Evolutionary conservation across 2,113 vertebrate genomes (phyloP), one percentile per base, ranked within the genome.

Genomic region (Glaucidium brasilianum): DNA sequence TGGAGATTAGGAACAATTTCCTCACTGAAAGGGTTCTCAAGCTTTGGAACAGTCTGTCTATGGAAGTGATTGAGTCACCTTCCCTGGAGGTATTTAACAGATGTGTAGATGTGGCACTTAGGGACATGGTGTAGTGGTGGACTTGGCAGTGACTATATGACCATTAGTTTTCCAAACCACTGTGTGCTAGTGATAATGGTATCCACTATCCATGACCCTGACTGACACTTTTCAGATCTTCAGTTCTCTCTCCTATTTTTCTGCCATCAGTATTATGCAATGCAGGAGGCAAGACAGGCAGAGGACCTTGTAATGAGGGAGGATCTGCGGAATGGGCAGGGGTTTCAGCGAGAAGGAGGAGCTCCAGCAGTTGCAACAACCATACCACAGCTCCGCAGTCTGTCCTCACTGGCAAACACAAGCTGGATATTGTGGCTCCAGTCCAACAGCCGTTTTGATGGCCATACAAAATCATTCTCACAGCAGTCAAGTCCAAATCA

Each of bases 311-410:
- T 10, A 62, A 8, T 0, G 1, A 15, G 13, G 7, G 11, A 16
- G 21, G 15, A 0, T 12, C 27, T 63, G 60, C 1, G 1, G 29
- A 15, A 39, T 1, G 0, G 32, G 39, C 6, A 63, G 32, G 16
- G 15, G 20, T 85, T 53, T 43, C 25, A 45, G 50, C 0, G 1
- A 20, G 26, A 55, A 75, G 15, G 11, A 85, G 34, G 8, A 55
- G 13, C 15, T 88, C 58, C 75, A 93, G 91, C 49, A 88, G 34
- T 1, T n/a, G 9, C 8, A 69, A n/a, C 18, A 73, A 45, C 39
- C 64, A 21, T 29, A 32, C 8, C 32, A 50, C 29, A 75, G 10
- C 47, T 59, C 59, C 1, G 3, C 25, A 56, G 30, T 10, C 47
- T 4, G 4, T 68, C 52, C 47, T 35, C 56, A 12, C 23, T 12